Base-by-base conservation (phyloP, 2,113 vertebrate genomes). In the Pterocles orientalis region DNA sequence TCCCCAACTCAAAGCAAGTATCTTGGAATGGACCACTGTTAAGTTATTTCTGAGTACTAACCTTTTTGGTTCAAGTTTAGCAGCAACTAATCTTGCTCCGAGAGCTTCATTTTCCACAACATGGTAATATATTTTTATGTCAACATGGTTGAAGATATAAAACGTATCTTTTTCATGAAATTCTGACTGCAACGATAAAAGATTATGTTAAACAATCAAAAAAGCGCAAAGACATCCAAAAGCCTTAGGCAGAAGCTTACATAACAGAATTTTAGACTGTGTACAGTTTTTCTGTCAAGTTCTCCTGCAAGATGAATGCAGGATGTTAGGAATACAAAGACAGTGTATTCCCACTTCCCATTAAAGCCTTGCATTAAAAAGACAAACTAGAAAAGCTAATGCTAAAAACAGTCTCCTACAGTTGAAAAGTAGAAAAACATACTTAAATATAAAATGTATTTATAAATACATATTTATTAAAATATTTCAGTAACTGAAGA, bases 91-190 rank as follows among this genome's bases (percentile, higher is more conserved):
- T 96, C 99, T 98, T 96, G 99, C 98, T 57, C 98, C 99, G 75
- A 86, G 97, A 98, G 99, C 99, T 75, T 98, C 99, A 25, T 96
- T 92, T 69, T 97, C 97, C 90, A 99, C 99, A 64, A 98, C 97
- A 95, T 99, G 99, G 97, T 99, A 99, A 53, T 95, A 95, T 91
- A 99, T 99, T 91, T 97, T 99, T 95, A 99, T 99, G 95, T 99
- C 99, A 94, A 99, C 98, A 4, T 99, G 99, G 96, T 99, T 99
- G 97, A 99, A 99, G 93, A 99, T 97, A 82, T 99, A 99, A 95
- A 98, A 99, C 1, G 99, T 99, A 94, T 99, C 99, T 94, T 98
- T 99, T 91, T 98, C 99, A 93, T 99, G 98, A 97, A 99, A 99
- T 82, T 99, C 98, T 41, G 98, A 94, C 99, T 99, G 92, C 78